phyloP scores from a whole-genome alignment of 2,797 vertebrate species.

The Morus bassanus region DNA sequence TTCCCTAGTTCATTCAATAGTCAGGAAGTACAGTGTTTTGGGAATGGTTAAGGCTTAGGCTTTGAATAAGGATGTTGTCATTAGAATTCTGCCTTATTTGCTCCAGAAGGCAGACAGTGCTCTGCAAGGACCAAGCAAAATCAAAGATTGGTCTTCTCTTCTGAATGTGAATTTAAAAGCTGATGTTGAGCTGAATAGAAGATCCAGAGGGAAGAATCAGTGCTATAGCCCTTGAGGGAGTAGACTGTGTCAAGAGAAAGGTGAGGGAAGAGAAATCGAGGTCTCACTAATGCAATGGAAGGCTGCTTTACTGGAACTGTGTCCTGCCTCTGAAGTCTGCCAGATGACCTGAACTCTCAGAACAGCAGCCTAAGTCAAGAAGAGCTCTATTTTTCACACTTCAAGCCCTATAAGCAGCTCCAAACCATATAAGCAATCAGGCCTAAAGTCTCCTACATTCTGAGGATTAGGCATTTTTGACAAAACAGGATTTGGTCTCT shows the following conservation, averaged over 20 bases:
- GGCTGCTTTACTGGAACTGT: not conserved
- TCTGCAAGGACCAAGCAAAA: not conserved
- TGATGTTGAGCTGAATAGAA: not conserved
- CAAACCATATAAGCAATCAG: not conserved
- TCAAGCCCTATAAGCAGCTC: not conserved
- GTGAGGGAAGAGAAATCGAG: not conserved
- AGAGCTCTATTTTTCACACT: slow-evolving; percentile 27
- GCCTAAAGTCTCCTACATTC: not conserved
- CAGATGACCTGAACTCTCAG: not conserved
- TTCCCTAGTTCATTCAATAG: not conserved
- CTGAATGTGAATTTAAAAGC: not conserved
- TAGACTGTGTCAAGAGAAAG: not conserved
- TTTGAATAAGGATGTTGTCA: not conserved
- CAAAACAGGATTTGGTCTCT: not conserved
- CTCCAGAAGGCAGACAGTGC: not conserved
- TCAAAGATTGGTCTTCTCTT: not conserved
- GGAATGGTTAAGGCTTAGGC: not conserved
- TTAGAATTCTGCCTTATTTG: not conserved
- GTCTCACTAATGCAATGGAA: not conserved
- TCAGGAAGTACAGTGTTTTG: not conserved
- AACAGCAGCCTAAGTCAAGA: not conserved
- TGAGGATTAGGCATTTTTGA: not conserved
- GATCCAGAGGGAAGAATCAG: not conserved
- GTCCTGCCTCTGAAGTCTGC: not conserved
- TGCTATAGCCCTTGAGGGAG: not conserved